A percentile compares a stretch with the other conserved stretches of the same genome.
Conservation (phyloP, 2,888 invertebrate genomes). For the Cantharis rufa region DNA sequence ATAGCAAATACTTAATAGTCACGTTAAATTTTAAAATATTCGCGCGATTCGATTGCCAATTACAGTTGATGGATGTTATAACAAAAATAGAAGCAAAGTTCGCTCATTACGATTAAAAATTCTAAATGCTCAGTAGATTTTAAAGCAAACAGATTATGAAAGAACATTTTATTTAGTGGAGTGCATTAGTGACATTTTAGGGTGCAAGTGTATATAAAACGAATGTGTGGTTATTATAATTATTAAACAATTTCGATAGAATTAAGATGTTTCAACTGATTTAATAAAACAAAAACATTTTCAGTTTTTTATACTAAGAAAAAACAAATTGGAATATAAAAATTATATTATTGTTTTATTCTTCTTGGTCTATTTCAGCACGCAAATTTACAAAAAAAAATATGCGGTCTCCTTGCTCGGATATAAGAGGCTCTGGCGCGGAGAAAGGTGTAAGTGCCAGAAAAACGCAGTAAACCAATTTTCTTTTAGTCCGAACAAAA, state of each 20-base stretch:
- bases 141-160: constrained; percentile 44
- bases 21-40: constrained; percentile 13
- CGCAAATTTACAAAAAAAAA: constrained; percentile 6
- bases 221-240: constrained; percentile 42
- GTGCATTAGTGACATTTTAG: constrained; percentile 47
- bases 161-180: constrained; percentile 49
- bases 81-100: constrained; percentile 24
- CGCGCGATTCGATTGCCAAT: constrained; percentile 21
- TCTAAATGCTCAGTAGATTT: constrained; percentile 56
- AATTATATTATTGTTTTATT: constrained; percentile 7
- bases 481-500: background rate
- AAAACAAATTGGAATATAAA: background rate
- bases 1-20: constrained; percentile 2
- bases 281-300: background rate
- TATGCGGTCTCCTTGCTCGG: background rate
- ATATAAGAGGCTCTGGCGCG: background rate
- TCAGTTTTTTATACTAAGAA: constrained; percentile 2
- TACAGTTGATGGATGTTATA: constrained; percentile 10
- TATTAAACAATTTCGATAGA: background rate
- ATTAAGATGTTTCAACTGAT: constrained; percentile 1
- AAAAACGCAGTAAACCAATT: background rate
- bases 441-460: background rate
- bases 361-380: constrained; percentile 18
- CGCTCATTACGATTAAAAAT: constrained; percentile 43
- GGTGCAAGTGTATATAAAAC: constrained; percentile 54